These are phyloP conservation scores for Mustela nigripes DNA, from an alignment of 2,113 vertebrate genomes.

Conservation along the genomic window DNA sequence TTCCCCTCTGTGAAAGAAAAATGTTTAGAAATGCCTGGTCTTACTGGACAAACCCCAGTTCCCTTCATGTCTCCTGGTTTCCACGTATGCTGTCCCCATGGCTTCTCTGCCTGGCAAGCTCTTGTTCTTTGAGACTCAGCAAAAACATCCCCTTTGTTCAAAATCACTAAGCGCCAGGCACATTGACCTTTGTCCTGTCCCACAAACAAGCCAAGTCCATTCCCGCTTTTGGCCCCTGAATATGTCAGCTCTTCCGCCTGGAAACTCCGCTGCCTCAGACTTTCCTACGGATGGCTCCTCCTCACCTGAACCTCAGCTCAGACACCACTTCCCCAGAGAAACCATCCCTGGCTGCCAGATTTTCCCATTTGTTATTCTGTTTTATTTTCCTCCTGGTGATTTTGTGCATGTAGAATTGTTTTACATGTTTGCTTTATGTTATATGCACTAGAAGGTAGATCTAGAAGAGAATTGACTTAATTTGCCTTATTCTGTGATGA, in stretches of 20 bases:
- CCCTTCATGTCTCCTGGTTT: not conserved
- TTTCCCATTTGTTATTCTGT: not conserved
- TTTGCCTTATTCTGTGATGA: not conserved
- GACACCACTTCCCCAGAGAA: not conserved
- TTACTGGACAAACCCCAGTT: not conserved
- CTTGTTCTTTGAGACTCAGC: not conserved
- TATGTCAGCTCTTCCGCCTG: rapidly evolving
- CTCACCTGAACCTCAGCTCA: not conserved
- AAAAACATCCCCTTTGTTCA: rapidly evolving
- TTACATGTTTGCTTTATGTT: not conserved
- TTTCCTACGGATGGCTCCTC: rapidly evolving
- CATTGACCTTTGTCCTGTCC: not conserved
- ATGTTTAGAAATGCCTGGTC: not conserved
- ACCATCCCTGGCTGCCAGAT: not conserved
- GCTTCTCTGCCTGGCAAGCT: no score
- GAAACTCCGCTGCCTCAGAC: not conserved
- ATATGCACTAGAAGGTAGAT: not conserved
- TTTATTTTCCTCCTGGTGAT: not conserved
- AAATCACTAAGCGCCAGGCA: not conserved
- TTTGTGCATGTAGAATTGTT: not conserved
- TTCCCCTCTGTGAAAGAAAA: not conserved
- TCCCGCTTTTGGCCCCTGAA: not conserved
- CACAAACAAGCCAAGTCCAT: not conserved
- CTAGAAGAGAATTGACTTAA: not conserved
- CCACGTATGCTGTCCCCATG: rapidly evolving